Conservation (phyloP, 2,113 vertebrate species). For the Echinops telfairi region DNA sequence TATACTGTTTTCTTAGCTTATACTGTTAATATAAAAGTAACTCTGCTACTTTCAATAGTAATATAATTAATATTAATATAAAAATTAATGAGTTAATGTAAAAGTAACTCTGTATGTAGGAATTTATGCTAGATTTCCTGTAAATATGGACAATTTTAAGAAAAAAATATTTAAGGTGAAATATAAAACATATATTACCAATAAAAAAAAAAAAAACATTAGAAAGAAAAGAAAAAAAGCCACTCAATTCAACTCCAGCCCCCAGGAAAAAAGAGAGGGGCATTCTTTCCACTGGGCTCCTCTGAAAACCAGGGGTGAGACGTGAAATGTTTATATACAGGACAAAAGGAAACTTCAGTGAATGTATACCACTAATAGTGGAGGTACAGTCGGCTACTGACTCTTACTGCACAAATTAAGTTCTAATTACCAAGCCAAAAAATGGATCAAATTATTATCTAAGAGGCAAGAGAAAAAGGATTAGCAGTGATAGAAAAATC, state of each 20-base stretch:
- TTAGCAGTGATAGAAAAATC: too few relatives aligned
- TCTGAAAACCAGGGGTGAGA: neutral
- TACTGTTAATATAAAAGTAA: too few relatives aligned
- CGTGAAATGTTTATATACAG: constrained; percentile 12
- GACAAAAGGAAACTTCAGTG: constrained; percentile 24
- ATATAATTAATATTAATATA: too few relatives aligned
- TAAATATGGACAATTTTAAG: neutral
- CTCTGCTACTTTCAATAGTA: too few relatives aligned
- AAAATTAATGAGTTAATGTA: too few relatives aligned
- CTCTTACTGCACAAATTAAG: neutral
- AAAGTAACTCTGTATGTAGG: too few relatives aligned
- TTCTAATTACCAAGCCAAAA: constrained; percentile 24
- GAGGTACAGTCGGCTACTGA: neutral
- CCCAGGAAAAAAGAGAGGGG: neutral
- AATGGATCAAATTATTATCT: neutral
- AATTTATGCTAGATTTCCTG: neutral
- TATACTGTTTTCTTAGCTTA: too few relatives aligned
- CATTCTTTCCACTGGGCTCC: neutral
- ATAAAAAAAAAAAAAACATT: neutral
- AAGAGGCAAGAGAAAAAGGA: too few relatives aligned
- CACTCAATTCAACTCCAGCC: neutral
- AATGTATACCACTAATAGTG: constrained; percentile 6
- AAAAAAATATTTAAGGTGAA: neutral
- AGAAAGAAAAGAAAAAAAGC: too few relatives aligned
- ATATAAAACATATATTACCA: neutral